These are phyloP conservation scores for Eristalinus sepulchralis DNA, from an alignment of 2,888 invertebrate genomes.

Conservation along the genomic window DNA sequence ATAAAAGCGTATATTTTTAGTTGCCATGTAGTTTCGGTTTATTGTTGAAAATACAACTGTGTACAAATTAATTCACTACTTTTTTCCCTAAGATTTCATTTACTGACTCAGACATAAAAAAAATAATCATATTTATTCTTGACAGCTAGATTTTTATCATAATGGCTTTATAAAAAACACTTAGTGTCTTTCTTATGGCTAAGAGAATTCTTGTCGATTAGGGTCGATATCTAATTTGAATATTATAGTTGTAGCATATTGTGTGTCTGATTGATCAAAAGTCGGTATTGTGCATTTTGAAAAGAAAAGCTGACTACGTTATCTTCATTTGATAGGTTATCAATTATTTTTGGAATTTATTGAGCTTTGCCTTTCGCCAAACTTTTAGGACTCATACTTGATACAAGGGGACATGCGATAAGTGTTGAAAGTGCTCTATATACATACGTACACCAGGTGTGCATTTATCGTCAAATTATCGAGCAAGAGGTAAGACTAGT, in stretches of 20 bases:
- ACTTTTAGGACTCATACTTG: background rate
- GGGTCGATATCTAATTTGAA: background rate
- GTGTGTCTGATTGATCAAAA: slow-evolving; percentile 4
- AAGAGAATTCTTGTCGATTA: slow-evolving; percentile 31
- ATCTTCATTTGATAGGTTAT: slow-evolving; percentile 54
- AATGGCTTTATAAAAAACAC: too few species aligned
- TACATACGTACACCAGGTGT: background rate
- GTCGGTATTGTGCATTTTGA: slow-evolving; percentile 25
- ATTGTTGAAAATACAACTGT: too few species aligned
- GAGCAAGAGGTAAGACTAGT: too few species aligned
- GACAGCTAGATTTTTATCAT: too few species aligned
- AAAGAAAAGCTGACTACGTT: slow-evolving; percentile 1
- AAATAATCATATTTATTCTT: too few species aligned
- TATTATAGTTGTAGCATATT: slow-evolving; percentile 7
- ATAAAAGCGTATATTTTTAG: too few species aligned
- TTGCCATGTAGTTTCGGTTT: too few species aligned
- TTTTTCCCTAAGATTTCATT: too few species aligned
- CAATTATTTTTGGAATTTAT: slow-evolving; percentile 18
- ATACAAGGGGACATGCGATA: background rate
- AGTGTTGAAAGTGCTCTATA: background rate
- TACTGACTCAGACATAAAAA: too few species aligned
- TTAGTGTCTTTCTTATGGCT: slow-evolving; percentile 27
- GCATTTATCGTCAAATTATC: too few species aligned
- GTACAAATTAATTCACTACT: too few species aligned
- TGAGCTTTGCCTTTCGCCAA: slow-evolving; percentile 11